Evolutionary conservation across 2,888 invertebrate genomes (phyloP).

Genomic region (Caenorhabditis plicata): DNA sequence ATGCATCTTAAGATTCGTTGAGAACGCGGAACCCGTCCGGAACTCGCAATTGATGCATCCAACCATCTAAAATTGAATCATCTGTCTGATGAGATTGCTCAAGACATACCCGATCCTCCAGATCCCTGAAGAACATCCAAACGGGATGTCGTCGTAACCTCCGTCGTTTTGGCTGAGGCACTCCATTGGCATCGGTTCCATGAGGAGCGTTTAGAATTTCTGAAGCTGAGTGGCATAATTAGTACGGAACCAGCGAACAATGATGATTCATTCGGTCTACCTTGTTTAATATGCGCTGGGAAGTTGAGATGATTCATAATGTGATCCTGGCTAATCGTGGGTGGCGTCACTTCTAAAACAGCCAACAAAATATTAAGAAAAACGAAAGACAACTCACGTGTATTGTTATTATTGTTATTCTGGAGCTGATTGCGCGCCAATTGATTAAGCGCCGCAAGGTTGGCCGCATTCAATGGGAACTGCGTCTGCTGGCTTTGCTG

Average conservation of each 20-base stretch:
- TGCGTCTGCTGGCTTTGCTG: slow-evolving; percentile 35
- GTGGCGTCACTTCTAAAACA: no score
- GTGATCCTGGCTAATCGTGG: slow-evolving; percentile 23
- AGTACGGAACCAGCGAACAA: no score
- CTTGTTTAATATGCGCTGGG: slow-evolving; percentile 33
- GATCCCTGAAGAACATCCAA: slow-evolving; percentile 59
- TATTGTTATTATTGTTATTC: no score
- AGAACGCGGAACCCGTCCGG: slow-evolving; percentile 58
- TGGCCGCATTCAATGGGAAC: slow-evolving; percentile 41
- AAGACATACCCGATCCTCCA: slow-evolving; percentile 53
- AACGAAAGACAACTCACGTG: no score
- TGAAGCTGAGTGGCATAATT: no score
- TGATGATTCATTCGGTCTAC: no score
- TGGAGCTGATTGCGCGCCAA: slow-evolving; percentile 32
- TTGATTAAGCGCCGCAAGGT: slow-evolving; percentile 42
- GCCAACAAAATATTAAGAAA: no score
- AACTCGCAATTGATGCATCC: slow-evolving; percentile 59
- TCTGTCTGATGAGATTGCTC: background rate
- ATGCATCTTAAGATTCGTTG: slow-evolving; percentile 61
- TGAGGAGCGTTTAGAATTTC: slow-evolving; percentile 40
- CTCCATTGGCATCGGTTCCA: slow-evolving; percentile 45
- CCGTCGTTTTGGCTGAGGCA: slow-evolving; percentile 51
- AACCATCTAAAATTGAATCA: slow-evolving; percentile 45
- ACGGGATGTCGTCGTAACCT: slow-evolving; percentile 59
- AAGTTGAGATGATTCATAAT: slow-evolving; percentile 38